Percentiles rank a stretch among this genome's conserved stretches.
phyloP scores from a whole-genome alignment of 2,888 invertebrate genomes.

The Gasteruption jaculator region DNA sequence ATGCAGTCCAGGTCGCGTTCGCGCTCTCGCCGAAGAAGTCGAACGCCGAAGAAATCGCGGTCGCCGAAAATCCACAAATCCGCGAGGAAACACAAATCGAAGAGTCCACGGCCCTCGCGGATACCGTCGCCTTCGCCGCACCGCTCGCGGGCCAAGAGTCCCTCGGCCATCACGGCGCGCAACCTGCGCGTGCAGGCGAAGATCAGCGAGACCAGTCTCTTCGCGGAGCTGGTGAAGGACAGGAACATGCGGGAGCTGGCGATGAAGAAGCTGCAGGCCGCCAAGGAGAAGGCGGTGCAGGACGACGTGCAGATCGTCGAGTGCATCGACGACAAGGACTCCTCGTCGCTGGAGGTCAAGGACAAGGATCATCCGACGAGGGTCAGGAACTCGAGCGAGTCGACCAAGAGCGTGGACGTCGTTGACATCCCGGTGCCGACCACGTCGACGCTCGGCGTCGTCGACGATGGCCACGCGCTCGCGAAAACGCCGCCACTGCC shows the following conservation, averaged over 20 bases:
- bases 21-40: conserved; percentile 50
- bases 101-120: conserved; percentile 50
- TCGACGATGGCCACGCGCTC: conserved; percentile 29
- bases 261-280: conserved; percentile 64
- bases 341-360: conserved; percentile 33
- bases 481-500: conserved; percentile 42
- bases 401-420: conserved; percentile 54
- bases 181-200: conserved; percentile 60
- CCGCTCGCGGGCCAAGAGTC: conserved; percentile 40
- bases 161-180: conserved; percentile 41
- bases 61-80: conserved; percentile 50
- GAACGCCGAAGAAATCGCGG: conserved; percentile 51
- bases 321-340: conserved; percentile 44
- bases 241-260: conserved; percentile 78
- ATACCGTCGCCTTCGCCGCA: conserved; percentile 48
- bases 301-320: conserved; percentile 50
- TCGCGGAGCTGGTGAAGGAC: conserved; percentile 84
- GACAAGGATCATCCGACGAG: conserved; percentile 29
- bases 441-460: conserved; percentile 15
- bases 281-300: conserved; percentile 58
- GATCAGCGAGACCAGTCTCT: conserved; percentile 83
- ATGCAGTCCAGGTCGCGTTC: conserved; percentile 54
- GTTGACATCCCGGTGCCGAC: conserved; percentile 70
- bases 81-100: conserved; percentile 53
- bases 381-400: conserved; percentile 21